Evolutionary conservation across 2,113 vertebrate species (phyloP).

Genomic region (Ceyx melanurus): DNA sequence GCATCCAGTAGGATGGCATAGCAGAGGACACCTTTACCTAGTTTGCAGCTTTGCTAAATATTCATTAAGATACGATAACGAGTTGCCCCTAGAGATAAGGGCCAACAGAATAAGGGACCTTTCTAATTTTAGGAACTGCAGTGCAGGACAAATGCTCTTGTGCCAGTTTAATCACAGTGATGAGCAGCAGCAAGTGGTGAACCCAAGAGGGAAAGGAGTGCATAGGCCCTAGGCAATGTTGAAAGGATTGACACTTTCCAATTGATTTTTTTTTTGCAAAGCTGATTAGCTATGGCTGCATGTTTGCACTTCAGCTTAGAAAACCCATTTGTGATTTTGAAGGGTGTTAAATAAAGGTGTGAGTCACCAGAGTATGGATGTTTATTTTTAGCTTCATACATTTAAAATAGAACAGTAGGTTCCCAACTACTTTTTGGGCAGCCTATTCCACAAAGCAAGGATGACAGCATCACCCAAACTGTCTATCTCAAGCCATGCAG

Average conservation of each 20-base stretch:
- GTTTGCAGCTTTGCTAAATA: not conserved
- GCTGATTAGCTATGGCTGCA: constrained; percentile 21
- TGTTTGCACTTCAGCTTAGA: constrained; percentile 18
- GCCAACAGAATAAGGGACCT: not conserved
- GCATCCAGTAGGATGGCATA: no score
- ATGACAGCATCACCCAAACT: not conserved
- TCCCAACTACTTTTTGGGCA: not conserved
- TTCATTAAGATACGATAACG: not conserved
- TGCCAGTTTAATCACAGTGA: not conserved
- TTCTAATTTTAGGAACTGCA: not conserved
- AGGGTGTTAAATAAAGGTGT: not conserved
- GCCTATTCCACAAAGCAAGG: not conserved
- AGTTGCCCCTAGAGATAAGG: not conserved
- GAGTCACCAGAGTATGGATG: not conserved
- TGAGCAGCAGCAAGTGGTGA: not conserved
- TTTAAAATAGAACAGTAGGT: not conserved
- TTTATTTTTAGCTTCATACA: not conserved
- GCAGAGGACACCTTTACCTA: not conserved
- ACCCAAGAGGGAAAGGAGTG: not conserved
- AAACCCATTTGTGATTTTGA: constrained; percentile 35
- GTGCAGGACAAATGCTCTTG: not conserved
- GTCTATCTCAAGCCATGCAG: not conserved
- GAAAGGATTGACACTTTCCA: not conserved
- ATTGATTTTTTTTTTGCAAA: constrained; percentile 12
- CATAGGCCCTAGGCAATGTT: not conserved